Base-by-base conservation (phyloP, 2,113 vertebrate genomes). In the Rallus limicola region DNA sequence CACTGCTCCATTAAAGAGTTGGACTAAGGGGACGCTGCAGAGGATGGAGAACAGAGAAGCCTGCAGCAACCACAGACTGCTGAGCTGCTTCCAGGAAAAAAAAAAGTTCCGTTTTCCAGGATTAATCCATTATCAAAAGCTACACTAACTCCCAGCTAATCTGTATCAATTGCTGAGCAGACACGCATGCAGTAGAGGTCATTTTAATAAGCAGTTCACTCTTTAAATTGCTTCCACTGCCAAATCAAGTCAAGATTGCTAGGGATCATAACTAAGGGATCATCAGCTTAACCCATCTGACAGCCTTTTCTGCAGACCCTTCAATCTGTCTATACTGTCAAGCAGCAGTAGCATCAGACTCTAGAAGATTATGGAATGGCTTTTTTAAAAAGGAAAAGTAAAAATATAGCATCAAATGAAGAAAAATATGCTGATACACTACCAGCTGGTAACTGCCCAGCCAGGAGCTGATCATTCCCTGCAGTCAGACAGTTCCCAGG, bases 71-170 rank as follows among this genome's bases (percentile, higher is more conserved):
- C 34, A 72, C 2, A n/a, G 23, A 46, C 10, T 60, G 76, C 72
- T 91, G 48, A 92, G 31, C 62, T 74, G n/a, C 40, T 67, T 11
- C 28, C 36, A 50, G 79, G 60, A 52, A 20, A 52, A 53, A 80
- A 36, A 40, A 86, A n/a, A 24, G 33, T 40, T 84, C 65, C 29
- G 72, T 77, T 96, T 96, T 93, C 74, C 59, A 92, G 83, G 88
- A 96, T 95, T 89, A 93, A 93, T 97, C 88, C 75, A 87, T 92
- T 89, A 67, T 58, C 74, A 94, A 92, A 93, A 88, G 80, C 72
- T 84, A 64, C 65, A 36, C 59, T 75, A 86, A 90, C 69, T 93
- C 80, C 77, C 87, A 50, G 81, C 63, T 96, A 96, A 93, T 95
- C 91, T 95, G 70, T 89, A 94, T 93, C 93, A 89, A 80, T 94